phyloP scores from a whole-genome alignment of 2,113 vertebrate genomes.

The Brachypteracias leptosomus region DNA sequence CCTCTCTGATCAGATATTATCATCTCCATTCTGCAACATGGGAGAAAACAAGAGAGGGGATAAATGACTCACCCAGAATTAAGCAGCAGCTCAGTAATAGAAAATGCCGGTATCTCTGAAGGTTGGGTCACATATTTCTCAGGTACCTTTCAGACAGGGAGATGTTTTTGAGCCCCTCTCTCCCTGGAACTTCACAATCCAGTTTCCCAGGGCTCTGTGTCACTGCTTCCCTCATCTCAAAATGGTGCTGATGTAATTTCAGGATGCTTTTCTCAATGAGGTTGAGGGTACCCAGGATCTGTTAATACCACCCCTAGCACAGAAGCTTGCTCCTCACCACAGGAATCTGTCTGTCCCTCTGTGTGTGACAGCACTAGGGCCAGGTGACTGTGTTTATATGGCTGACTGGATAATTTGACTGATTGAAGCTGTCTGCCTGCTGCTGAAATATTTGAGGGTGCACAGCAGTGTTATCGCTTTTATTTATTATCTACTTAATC shows the following conservation, averaged over 20 bases:
- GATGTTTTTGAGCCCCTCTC: neutral
- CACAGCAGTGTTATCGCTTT: neutral
- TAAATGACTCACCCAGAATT: constrained; percentile 15
- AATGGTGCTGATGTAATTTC: neutral
- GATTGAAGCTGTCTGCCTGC: neutral
- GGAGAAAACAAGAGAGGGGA: neutral
- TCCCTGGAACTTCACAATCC: neutral
- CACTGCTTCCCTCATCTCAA: neutral
- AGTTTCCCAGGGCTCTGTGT: neutral
- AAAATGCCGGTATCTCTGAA: neutral
- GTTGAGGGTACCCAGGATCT: neutral
- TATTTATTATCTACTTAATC: neutral
- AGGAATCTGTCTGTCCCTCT: neutral
- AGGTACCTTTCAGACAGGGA: neutral
- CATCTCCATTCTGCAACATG: constrained; percentile 2
- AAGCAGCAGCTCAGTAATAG: neutral
- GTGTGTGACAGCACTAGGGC: neutral
- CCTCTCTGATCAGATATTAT: neutral
- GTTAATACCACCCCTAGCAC: neutral
- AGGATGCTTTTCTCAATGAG: neutral
- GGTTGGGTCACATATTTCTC: neutral
- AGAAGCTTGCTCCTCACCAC: neutral
- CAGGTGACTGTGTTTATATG: neutral
- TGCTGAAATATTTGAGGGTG: neutral
- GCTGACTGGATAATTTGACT: neutral